Base-by-base conservation (phyloP, 1,140 invertebrate genomes). In the Gonatopus flavifemur region DNA sequence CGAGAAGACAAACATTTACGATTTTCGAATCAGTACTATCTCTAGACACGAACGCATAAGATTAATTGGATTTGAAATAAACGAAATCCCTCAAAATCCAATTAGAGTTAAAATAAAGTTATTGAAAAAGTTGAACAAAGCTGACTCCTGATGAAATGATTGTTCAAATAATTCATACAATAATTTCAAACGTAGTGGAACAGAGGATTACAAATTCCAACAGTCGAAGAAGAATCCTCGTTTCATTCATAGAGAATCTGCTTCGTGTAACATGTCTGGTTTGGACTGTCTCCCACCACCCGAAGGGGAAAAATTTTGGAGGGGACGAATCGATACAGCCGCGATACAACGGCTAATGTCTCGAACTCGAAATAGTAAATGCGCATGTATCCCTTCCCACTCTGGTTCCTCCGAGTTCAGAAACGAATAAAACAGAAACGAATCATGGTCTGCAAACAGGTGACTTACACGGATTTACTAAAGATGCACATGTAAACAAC, bases 291-390 rank as follows among this genome's bases (percentile, higher is more conserved):
- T 38, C 66, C 64, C 66, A 67, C 67, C 56, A 60, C 16, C 22
- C 30, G 47, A 40, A 45, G 35, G 40, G 39, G 39, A 52, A 38
- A 52, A 28, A 41, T 28, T 42, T 35, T 24, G 52, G 67, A 57
- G 68, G 72, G 72, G 68, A 41, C 63, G 70, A 76, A 76, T 76
- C 73, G 73, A 76, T 76, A 76, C 70, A 74, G 72, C 72, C 64
- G 49, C 72, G 73, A 76, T 74, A 76, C 73, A 76, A 67, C 70
- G 51, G 66, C 55, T 59, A 58, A 76, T 74, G 73, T 72, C 69
- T 74, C 67, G 70, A 74, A 74, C 72, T 74, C 72, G 70, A 74
- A 72, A 70, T 63, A 70, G 61, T 54, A n/a, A 63, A 54, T 69
- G 72, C 68, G 66, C 68, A 69, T 69, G 74, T 70, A 74, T 45